A percentile compares a stretch with the other conserved stretches of the same genome.
phyloP scores from a whole-genome alignment of 2,888 invertebrate species.

The Dynastes grantii region DNA sequence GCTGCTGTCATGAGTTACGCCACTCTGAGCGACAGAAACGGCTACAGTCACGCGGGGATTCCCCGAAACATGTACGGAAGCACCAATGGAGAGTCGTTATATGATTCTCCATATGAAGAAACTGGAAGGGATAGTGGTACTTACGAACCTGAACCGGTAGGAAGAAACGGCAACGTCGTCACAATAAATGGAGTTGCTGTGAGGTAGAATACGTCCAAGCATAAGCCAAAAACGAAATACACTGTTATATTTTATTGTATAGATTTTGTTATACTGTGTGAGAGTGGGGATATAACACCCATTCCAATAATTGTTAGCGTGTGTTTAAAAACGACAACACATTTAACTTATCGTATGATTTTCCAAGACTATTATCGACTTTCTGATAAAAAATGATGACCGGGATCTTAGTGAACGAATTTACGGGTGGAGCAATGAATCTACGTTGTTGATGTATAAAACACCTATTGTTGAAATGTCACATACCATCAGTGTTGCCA shows the following conservation, averaged over 20 bases:
- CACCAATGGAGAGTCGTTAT: slow-evolving; percentile 80
- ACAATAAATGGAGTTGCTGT: slow-evolving; percentile 93
- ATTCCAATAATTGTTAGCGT: neutral
- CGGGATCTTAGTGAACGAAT: no score
- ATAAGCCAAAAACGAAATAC: neutral
- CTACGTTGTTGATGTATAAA: no score
- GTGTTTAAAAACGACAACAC: no score
- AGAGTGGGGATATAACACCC: neutral
- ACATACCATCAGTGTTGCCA: no score
- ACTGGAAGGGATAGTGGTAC: slow-evolving; percentile 74
- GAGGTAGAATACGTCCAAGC: slow-evolving; percentile 71
- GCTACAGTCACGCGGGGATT: slow-evolving; percentile 63
- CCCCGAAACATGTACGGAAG: slow-evolving; percentile 76
- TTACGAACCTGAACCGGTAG: slow-evolving; percentile 79
- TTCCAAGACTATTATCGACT: neutral
- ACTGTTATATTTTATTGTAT: slow-evolving; percentile 13
- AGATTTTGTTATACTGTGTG: slow-evolving; percentile 7
- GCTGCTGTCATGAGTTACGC: slow-evolving; percentile 93
- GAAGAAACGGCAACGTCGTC: slow-evolving; percentile 76
- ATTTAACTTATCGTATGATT: no score
- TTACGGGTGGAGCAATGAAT: no score
- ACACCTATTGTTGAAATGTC: no score
- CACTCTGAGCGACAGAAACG: slow-evolving; percentile 82
- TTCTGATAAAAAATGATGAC: no score
- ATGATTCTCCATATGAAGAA: slow-evolving; percentile 84